phyloP scores from a whole-genome alignment of 1,140 invertebrate species.

The Drosophila rufa region DNA sequence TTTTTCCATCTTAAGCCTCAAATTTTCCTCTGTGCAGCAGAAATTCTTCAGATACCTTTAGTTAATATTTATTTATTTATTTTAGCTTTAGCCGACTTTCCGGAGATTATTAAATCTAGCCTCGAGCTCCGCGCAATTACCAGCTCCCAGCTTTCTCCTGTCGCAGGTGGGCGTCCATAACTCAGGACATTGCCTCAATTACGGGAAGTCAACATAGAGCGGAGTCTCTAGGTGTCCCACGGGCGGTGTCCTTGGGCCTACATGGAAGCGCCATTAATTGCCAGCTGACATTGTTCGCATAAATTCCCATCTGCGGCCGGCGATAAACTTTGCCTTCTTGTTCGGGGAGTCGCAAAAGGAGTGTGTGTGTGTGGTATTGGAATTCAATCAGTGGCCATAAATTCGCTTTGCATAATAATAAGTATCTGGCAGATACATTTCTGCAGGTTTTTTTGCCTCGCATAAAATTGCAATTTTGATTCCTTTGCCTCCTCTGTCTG shows the following conservation, averaged over 20 bases:
- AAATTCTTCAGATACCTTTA: background rate
- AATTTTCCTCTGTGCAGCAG: background rate
- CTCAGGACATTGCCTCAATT: constrained; percentile 57
- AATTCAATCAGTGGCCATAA: constrained; percentile 72
- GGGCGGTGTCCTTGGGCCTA: constrained; percentile 11
- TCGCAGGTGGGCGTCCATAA: constrained; percentile 2
- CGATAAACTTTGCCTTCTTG: constrained; percentile 29
- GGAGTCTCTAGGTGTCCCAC: constrained; percentile 26
- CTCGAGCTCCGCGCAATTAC: background rate
- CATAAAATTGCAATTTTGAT: constrained; percentile 76
- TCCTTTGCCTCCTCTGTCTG: background rate
- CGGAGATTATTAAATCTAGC: constrained; percentile 1
- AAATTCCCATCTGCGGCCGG: constrained; percentile 46
- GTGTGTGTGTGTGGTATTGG: constrained; percentile 33
- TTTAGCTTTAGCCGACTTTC: background rate
- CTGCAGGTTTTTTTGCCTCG: constrained; percentile 40
- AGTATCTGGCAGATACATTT: constrained; percentile 60
- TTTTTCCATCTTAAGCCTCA: too few relatives aligned
- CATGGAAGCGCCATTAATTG: constrained; percentile 66
- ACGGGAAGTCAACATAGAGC: constrained; percentile 55
- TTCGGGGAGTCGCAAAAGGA: background rate
- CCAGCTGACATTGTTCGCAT: constrained; percentile 60
- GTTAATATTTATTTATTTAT: constrained; percentile 9
- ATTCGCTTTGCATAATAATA: constrained; percentile 66
- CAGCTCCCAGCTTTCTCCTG: background rate